Conservation (phyloP, 2,888 invertebrate species). For the Marasmarcha lunaedactyla region DNA sequence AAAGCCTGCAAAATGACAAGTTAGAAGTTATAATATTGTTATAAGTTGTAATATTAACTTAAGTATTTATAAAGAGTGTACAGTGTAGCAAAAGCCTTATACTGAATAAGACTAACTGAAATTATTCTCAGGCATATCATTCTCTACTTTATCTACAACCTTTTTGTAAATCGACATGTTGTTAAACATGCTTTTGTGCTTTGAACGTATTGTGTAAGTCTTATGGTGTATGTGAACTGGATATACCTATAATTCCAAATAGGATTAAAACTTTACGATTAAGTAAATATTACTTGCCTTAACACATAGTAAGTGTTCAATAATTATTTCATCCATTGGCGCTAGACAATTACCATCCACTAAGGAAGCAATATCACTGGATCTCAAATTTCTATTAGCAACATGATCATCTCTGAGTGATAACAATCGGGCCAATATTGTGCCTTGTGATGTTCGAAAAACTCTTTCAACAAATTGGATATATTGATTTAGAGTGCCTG, state of each 20-base stretch:
- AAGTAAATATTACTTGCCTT: conserved; percentile 61
- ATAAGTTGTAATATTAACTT: too few relatives aligned
- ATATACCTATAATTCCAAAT: too few relatives aligned
- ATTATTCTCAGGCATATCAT: too few relatives aligned
- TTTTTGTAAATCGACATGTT: too few relatives aligned
- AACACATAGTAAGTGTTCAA: conserved; percentile 78
- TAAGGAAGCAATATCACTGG: conserved; percentile 77
- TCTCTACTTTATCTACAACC: too few relatives aligned
- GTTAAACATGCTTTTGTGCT: too few relatives aligned
- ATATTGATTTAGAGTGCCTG: conserved; percentile 44
- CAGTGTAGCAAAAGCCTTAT: too few relatives aligned
- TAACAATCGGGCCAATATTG: conserved; percentile 68
- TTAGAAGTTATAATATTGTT: not conserved
- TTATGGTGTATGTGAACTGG: too few relatives aligned
- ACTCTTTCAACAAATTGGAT: conserved; percentile 68
- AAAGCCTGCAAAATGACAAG: conserved; percentile 42
- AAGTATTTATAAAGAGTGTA: too few relatives aligned
- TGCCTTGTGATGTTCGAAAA: conserved; percentile 74
- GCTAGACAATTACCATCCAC: conserved; percentile 78
- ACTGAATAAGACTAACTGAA: too few relatives aligned
- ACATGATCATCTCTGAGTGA: conserved; percentile 81
- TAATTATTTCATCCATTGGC: conserved; percentile 82
- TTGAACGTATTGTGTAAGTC: too few relatives aligned
- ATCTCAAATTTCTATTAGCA: conserved; percentile 74
- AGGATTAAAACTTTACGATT: too few relatives aligned